Base-by-base conservation (phyloP, 2,888 invertebrate species). In the Trichopria drosophilae region DNA sequence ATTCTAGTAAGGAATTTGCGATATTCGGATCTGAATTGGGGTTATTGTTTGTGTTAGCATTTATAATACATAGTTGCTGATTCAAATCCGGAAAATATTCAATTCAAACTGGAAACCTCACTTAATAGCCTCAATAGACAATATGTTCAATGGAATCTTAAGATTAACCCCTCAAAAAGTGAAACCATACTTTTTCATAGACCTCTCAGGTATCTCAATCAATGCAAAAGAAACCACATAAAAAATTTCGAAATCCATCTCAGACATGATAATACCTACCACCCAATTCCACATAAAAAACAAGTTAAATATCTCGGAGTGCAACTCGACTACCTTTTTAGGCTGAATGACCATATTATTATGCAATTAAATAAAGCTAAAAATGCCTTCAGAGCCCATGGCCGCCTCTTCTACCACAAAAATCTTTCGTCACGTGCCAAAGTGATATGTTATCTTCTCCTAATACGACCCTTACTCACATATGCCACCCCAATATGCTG, bases 131-230 rank as follows among this genome's bases (percentile, higher is more conserved):
- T 56, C 0, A 15, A 34, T 0, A 16, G 34, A 1, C 49, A 49
- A 12, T 58, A 41, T 6, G 26, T 32, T 3, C 31, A 32, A 0
- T 58, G 58, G 59, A 55, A 55, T 10, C 12, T 59, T 1, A 41
- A 29, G 29, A 48, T 60, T 4, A 60, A 57, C n/a, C 6, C 44
- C 1, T 6, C 7, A 0, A 60, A 60, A 34, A 55, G 58, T n/a
- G 62, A 62, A 49, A 49, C 53, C 0, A 58, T 62, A 0, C 16
- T 60, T 1, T 58, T 58, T 15, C 46, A 52, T 4, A 46, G 45
- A 3, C 22, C 36, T 3, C 36, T 51, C 12, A 10, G 31, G 3
- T 19, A 51, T 18, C 28, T 42, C 3, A 18, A 7, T 7, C 9
- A 9, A 0, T 22, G 26, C 20, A 26, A 40, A 6, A 5, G 29